A percentile compares a stretch with the other conserved stretches of the same genome.
These are phyloP conservation scores for Drosophila meridiana DNA, from an alignment of 2,888 invertebrate species.

Conservation along the genomic window DNA sequence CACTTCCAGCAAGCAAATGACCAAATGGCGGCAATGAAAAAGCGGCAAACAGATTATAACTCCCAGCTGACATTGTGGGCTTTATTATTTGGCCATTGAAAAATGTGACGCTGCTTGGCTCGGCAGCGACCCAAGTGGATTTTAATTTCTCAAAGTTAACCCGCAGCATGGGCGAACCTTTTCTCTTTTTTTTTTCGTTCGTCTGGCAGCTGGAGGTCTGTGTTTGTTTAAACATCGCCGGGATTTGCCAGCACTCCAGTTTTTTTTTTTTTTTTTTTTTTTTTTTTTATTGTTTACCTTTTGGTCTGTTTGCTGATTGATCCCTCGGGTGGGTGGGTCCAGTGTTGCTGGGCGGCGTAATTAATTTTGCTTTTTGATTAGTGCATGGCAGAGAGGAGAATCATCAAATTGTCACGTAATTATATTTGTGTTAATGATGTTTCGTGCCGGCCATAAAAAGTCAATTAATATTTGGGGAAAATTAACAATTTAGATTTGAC, in stretches of 20 bases:
- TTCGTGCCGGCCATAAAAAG: constrained; percentile 64
- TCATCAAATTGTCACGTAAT: constrained; percentile 83
- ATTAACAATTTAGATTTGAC: constrained; percentile 61
- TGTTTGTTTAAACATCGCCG: constrained; percentile 68
- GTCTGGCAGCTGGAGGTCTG: background rate
- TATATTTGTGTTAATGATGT: constrained; percentile 79
- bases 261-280: constrained; percentile 31
- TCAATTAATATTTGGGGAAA: constrained; percentile 74
- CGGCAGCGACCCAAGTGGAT: constrained; percentile 73
- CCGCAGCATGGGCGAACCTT: constrained; percentile 63
- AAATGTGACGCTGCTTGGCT: constrained; percentile 61
- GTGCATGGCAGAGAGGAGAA: constrained; percentile 41
- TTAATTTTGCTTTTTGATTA: constrained; percentile 68
- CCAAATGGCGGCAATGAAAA: constrained; percentile 75
- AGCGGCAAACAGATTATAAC: constrained; percentile 80
- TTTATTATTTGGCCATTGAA: constrained; percentile 83
- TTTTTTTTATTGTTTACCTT: constrained; percentile 68
- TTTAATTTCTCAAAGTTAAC: constrained; percentile 80
- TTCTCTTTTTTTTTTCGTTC: constrained; percentile 29
- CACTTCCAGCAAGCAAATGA: constrained; percentile 35
- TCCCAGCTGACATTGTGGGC: constrained; percentile 80
- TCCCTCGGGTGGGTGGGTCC: constrained; percentile 64
- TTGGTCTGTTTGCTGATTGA: constrained; percentile 72
- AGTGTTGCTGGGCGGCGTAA: constrained; percentile 43
- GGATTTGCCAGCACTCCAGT: constrained; percentile 50